phyloP scores from a whole-genome alignment of 2,888 invertebrate genomes.

The Argyresthia goedartella region DNA sequence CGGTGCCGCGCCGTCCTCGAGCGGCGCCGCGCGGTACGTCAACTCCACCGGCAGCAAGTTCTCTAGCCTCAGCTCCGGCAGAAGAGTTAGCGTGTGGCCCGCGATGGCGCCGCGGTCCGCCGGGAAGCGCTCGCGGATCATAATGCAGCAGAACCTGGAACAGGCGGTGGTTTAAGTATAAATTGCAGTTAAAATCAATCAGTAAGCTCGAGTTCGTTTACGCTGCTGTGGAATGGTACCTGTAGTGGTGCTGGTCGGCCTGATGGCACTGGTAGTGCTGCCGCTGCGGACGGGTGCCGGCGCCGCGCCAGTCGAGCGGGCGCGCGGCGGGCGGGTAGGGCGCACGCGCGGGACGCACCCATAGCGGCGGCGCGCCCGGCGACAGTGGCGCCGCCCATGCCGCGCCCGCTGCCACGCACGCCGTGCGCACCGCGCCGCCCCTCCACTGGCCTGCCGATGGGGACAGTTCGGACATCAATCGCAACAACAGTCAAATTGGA shows the following conservation, averaged over 20 bases:
- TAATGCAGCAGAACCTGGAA: conserved; percentile 82
- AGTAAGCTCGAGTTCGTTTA: too few relatives aligned
- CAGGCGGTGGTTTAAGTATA: too few relatives aligned
- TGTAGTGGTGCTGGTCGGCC: conserved; percentile 21
- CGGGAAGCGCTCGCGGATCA: conserved; percentile 86
- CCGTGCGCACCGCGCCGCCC: conserved; percentile 24
- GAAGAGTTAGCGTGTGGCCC: conserved; percentile 87
- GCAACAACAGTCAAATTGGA: too few relatives aligned
- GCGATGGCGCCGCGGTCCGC: conserved; percentile 74
- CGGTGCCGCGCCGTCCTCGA: conserved; percentile 26
- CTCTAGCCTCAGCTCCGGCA: conserved; percentile 86
- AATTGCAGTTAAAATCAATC: too few relatives aligned
- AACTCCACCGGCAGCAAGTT: conserved; percentile 92
- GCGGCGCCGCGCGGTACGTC: conserved; percentile 59
- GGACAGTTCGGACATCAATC: too few relatives aligned
- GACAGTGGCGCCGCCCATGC: conserved; percentile 82
- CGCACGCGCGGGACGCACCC: conserved; percentile 74
- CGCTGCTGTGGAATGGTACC: too few relatives aligned
- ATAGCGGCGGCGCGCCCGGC: conserved; percentile 80
- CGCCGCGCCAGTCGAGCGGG: conserved; percentile 37
- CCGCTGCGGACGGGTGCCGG: conserved; percentile 23
- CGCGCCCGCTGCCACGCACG: conserved; percentile 64
- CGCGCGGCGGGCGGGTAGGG: conserved; percentile 30
- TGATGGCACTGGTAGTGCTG: conserved; percentile 18
- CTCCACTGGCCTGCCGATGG: conserved; percentile 12